phyloP scores from a whole-genome alignment of 2,888 invertebrate genomes.

The Brenthis hecate region DNA sequence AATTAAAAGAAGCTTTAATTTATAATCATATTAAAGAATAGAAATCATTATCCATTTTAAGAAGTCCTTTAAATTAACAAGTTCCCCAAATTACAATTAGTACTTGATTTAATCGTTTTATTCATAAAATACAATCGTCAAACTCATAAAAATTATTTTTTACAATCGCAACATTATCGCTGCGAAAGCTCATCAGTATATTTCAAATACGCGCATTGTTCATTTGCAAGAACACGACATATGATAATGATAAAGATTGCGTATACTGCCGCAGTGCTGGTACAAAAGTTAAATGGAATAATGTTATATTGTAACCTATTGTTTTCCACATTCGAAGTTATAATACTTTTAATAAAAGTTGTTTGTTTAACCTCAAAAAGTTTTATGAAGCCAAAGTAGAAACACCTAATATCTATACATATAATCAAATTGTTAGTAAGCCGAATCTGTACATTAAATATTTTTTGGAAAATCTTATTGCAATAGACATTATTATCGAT shows the following conservation, averaged over 20 bases:
- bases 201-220: conserved; percentile 42
- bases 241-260: conserved; percentile 61
- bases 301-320: conserved; percentile 26
- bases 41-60: too few species aligned
- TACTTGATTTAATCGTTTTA: too few species aligned
- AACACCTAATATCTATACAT: too few species aligned
- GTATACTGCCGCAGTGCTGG: conserved; percentile 46
- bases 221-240: conserved; percentile 62
- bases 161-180: conserved; percentile 18
- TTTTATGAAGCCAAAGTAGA: not conserved
- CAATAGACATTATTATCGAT: too few species aligned
- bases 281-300: conserved; percentile 42
- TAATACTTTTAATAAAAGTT: conserved; percentile 16
- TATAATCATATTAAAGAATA: too few species aligned
- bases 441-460: too few species aligned
- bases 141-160: not conserved
- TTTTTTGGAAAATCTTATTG: too few species aligned
- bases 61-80: too few species aligned
- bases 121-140: not conserved
- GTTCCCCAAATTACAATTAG: too few species aligned
- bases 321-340: conserved; percentile 11
- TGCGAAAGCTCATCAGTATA: conserved; percentile 48
- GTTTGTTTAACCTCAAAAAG: conserved; percentile 2
- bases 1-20: too few species aligned
- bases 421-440: too few species aligned